These are phyloP conservation scores for Phaetusa simplex DNA, from an alignment of 2,113 vertebrate genomes.

Conservation along the genomic window DNA sequence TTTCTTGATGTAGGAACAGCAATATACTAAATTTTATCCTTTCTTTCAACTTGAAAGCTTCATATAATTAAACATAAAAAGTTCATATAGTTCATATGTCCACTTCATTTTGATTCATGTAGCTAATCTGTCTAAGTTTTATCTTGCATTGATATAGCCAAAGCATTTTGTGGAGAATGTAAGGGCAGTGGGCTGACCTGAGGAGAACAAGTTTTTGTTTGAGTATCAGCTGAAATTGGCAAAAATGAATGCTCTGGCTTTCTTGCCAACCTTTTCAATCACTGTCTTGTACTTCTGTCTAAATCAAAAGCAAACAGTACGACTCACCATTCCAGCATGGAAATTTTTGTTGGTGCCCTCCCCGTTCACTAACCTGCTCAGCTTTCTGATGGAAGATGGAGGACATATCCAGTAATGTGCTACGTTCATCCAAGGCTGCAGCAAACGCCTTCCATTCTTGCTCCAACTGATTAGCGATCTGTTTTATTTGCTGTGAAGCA, in stretches of 20 bases:
- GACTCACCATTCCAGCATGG: neutral
- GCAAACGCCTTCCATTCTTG: constrained; percentile 98
- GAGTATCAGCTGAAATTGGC: neutral
- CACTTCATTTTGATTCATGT: neutral
- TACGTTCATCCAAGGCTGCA: constrained; percentile 94
- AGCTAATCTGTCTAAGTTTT: neutral
- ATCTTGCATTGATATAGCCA: neutral
- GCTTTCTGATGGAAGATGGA: constrained; percentile 96
- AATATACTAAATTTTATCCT: neutral
- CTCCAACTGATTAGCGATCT: constrained; percentile 94
- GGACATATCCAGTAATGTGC: constrained; percentile 94
- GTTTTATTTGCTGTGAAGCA: constrained; percentile 95
- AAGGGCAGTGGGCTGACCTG: neutral
- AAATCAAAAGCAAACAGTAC: neutral
- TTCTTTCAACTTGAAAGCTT: neutral
- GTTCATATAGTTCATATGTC: too few relatives aligned
- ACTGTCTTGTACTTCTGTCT: neutral
- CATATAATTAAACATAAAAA: neutral
- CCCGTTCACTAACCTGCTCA: constrained; percentile 84
- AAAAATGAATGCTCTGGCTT: neutral
- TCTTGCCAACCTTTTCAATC: neutral
- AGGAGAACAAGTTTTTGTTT: neutral
- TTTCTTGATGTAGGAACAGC: neutral
- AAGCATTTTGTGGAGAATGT: neutral
- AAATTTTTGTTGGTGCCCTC: neutral